These are phyloP conservation scores for Rhagium mordax DNA, from an alignment of 2,888 invertebrate genomes.

Conservation along the genomic window DNA sequence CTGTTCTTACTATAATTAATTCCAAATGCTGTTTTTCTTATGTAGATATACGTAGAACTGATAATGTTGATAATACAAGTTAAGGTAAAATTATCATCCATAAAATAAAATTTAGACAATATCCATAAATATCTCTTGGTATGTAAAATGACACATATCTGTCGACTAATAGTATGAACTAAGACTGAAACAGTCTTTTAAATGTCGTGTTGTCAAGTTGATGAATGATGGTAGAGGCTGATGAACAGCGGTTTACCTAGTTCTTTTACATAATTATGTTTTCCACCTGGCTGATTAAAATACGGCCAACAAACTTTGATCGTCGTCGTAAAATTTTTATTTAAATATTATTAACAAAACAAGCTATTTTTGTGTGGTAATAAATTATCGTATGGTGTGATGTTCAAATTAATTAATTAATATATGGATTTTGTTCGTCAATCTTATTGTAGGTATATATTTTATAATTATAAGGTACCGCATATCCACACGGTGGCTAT, in stretches of 20 bases:
- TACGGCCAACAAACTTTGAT: background rate
- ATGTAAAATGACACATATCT: background rate
- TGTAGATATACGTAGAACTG: too few relatives aligned
- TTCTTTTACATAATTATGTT: background rate
- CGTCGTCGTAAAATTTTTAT: background rate
- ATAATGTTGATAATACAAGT: too few relatives aligned
- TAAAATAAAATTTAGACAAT: too few relatives aligned
- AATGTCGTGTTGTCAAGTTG: background rate
- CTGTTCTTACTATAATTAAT: too few relatives aligned
- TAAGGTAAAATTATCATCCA: too few relatives aligned
- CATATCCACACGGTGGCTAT: constrained; percentile 14
- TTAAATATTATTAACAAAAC: constrained; percentile 1
- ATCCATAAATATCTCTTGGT: too few relatives aligned
- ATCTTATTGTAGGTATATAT: background rate
- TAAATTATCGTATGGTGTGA: background rate
- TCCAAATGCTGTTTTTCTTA: too few relatives aligned
- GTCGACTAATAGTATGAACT: background rate
- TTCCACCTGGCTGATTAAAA: background rate
- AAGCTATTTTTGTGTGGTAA: background rate
- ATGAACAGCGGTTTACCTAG: background rate
- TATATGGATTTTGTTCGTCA: background rate
- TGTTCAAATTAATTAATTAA: constrained; percentile 1
- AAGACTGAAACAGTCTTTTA: background rate
- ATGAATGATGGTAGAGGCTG: background rate
- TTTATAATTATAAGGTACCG: background rate